Percentiles rank a stretch among this genome's conserved stretches.
Evolutionary conservation across 1,140 invertebrate species (phyloP).

Genomic region (Phymastichus coffea): DNA sequence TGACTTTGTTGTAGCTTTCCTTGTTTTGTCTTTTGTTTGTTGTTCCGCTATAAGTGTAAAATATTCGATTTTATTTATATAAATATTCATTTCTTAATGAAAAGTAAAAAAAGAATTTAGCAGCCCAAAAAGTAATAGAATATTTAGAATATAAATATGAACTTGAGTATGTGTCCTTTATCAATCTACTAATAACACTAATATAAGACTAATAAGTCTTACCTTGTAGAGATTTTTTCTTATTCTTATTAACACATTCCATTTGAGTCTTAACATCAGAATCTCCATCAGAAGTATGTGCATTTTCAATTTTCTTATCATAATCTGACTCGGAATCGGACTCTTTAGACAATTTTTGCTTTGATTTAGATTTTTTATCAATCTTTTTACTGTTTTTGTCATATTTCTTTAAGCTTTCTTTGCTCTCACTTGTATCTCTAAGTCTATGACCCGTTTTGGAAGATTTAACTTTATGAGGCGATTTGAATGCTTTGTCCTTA

Average conservation of each 20-base stretch:
- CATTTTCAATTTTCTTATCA: too few relatives aligned
- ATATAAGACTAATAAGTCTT: not conserved
- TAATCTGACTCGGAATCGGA: too few relatives aligned
- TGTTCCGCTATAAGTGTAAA: not conserved
- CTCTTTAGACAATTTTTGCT: too few relatives aligned
- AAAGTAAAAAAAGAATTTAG: not conserved
- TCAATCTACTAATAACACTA: too few relatives aligned
- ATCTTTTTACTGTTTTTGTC: too few relatives aligned
- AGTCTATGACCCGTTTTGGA: not conserved
- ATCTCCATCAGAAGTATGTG: not conserved
- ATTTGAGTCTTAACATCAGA: not conserved
- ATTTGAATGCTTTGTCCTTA: constrained; percentile 9
- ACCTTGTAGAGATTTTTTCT: constrained; percentile 3
- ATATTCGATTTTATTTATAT: not conserved
- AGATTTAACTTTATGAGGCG: not conserved
- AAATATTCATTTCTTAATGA: not conserved
- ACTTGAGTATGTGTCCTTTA: too few relatives aligned
- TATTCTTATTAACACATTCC: not conserved
- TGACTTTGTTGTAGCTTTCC: too few relatives aligned
- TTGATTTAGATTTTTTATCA: too few relatives aligned
- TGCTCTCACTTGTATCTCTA: not conserved
- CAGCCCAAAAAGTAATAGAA: not conserved
- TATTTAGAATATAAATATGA: not conserved
- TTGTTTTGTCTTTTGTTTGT: not conserved
- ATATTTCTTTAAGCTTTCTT: too few relatives aligned